Percentiles rank a stretch among this genome's conserved stretches.
Evolutionary conservation across 1,140 invertebrate species (phyloP).

Genomic region (Mamestra configurata): DNA sequence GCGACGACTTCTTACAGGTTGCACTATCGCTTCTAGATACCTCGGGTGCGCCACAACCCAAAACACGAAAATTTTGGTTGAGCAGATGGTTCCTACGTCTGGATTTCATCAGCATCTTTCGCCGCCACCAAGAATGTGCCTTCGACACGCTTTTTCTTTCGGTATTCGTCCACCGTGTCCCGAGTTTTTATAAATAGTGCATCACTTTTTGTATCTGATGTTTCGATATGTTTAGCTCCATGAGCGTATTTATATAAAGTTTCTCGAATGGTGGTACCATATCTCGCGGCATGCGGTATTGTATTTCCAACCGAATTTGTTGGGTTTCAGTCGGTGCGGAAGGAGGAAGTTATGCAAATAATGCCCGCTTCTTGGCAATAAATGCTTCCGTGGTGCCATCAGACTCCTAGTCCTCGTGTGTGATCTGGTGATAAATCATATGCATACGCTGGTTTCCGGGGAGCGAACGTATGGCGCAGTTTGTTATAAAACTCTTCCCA

Average conservation of each 20-base stretch:
- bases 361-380: slow-evolving; percentile 6
- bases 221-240: neutral
- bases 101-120: neutral
- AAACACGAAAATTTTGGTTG: neutral
- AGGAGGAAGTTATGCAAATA: neutral
- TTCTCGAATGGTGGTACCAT: neutral
- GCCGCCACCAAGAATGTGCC: no score
- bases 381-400: slow-evolving; percentile 4
- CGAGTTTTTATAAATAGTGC: neutral
- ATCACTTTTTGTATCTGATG: neutral
- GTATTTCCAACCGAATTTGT: neutral
- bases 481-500: neutral
- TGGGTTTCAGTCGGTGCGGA: neutral
- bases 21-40: neutral
- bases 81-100: neutral
- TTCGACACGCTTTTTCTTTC: neutral
- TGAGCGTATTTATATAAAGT: neutral
- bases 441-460: slow-evolving; percentile 10
- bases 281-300: neutral
- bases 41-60: neutral
- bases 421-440: slow-evolving; percentile 6
- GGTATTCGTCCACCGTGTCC: neutral
- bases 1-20: neutral
- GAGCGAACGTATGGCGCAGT: slow-evolving; percentile 8
- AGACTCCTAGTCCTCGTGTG: neutral